phyloP scores from a whole-genome alignment of 2,113 vertebrate species.

The Lepus europaeus region DNA sequence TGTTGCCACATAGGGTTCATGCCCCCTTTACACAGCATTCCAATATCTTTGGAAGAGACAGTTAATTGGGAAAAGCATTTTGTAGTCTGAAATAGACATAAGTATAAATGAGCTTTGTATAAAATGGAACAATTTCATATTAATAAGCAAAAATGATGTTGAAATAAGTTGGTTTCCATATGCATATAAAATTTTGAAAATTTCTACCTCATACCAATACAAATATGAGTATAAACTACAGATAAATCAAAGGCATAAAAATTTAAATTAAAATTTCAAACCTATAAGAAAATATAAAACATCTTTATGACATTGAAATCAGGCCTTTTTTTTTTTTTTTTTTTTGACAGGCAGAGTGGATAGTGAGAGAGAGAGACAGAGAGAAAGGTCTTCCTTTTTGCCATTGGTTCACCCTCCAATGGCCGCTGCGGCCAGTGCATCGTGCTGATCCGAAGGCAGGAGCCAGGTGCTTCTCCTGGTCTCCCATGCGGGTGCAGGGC shows the following conservation, averaged over 20 bases:
- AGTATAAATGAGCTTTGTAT: background rate
- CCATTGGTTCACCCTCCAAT: no score
- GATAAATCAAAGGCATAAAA: background rate
- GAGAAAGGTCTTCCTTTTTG: no score
- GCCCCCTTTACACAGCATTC: background rate
- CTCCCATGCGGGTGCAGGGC: no score
- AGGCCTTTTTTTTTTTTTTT: no score
- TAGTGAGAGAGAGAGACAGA: no score
- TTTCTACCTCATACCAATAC: background rate
- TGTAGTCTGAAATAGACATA: background rate
- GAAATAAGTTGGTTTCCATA: background rate
- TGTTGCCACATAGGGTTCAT: background rate
- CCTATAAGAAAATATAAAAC: background rate
- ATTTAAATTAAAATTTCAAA: background rate
- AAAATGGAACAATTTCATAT: background rate
- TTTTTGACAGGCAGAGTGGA: no score
- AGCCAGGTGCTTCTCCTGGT: no score
- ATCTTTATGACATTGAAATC: background rate
- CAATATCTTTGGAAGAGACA: background rate
- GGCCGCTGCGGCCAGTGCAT: no score
- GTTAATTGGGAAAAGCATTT: background rate
- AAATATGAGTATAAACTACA: background rate
- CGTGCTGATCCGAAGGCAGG: no score
- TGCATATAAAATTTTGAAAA: background rate
- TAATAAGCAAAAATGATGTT: background rate